Conservation (phyloP, 2,113 vertebrate genomes). For the Actenoides lindsayi region DNA sequence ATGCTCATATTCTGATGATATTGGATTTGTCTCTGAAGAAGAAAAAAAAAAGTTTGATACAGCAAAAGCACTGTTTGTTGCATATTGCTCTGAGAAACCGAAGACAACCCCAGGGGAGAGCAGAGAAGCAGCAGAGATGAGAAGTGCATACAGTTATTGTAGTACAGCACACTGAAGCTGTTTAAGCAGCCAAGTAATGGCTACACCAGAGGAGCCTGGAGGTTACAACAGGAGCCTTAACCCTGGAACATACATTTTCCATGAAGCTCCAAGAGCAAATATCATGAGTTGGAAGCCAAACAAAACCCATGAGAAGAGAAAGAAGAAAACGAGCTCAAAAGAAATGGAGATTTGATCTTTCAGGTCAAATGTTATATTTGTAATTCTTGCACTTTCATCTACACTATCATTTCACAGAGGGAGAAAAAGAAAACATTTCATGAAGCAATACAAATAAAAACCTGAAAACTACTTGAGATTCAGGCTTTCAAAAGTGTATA, state of each 20-base stretch:
- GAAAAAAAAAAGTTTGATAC: not conserved
- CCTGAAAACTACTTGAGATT: not conserved
- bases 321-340: conserved; percentile 64
- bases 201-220: not conserved
- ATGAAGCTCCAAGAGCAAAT: conserved; percentile 29
- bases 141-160: conserved; percentile 3
- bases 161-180: conserved; percentile 30
- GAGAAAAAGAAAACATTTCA: not conserved
- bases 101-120: conserved; percentile 60
- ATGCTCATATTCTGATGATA: not conserved
- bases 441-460: not conserved
- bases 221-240: conserved; percentile 14
- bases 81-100: not conserved
- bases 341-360: conserved; percentile 73
- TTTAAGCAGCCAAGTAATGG: conserved; percentile 33
- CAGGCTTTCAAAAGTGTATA: not conserved
- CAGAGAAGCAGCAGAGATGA: conserved; percentile 68
- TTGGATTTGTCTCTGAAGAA: not conserved
- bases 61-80: not conserved
- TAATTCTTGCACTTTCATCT: not conserved
- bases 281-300: conserved; percentile 12
- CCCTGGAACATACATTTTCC: conserved; percentile 43
- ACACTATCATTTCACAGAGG: not conserved
- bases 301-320: conserved; percentile 34
- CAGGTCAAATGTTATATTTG: not conserved